Base-by-base conservation (phyloP, 2,113 vertebrate genomes). In the Panurus biarmicus region DNA sequence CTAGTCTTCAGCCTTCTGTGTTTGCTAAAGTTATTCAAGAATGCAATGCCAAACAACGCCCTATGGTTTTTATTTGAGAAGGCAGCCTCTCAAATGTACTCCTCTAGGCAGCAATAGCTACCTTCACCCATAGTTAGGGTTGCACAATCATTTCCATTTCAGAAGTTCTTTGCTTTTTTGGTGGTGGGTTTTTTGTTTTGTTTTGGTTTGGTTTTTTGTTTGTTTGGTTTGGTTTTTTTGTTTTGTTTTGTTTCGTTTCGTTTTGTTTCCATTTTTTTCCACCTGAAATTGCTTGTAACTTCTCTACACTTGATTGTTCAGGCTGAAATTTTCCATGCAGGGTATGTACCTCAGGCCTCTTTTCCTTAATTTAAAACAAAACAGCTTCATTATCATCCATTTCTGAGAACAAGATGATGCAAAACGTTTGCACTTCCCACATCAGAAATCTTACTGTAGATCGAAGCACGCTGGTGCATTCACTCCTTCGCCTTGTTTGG, bases 11-110 rank as follows among this genome's bases (percentile, higher is more conserved):
- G 29, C 61, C 28, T 64, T 88, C 61, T 51, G 15, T 64, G 44
- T 92, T 93, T 93, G 88, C 65, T 86, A 64, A 94, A 92, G 23
- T 33, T 60, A 25, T 57, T 75, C 35, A 81, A 80, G 69, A 95
- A 81, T 12, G 45, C 48, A 56, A 44, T 64, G 36, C 25, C 80
- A 75, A 90, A 77, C 67, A 90, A 45, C 0, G 0, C 47, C 75
- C 73, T 64, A 11, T 62, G 73, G 60, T 29, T 77, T 89, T 89
- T 89, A 21, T 64, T 36, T 70, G 76, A 80, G 72, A 76, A 80
- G 14, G 61, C 21, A 36, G 26, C 47, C 44, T 90, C 85, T 79
- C 45, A 45, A 40, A 69, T 64, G 40, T 31, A 51, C 31, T 74
- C 12, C 26, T 77, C 51, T 50, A 71, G 38, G 82, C 60, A 77